Evolutionary conservation across 2,888 invertebrate genomes (phyloP), one percentile per base, ranked within the genome.

Genomic region (Nebria salina): DNA sequence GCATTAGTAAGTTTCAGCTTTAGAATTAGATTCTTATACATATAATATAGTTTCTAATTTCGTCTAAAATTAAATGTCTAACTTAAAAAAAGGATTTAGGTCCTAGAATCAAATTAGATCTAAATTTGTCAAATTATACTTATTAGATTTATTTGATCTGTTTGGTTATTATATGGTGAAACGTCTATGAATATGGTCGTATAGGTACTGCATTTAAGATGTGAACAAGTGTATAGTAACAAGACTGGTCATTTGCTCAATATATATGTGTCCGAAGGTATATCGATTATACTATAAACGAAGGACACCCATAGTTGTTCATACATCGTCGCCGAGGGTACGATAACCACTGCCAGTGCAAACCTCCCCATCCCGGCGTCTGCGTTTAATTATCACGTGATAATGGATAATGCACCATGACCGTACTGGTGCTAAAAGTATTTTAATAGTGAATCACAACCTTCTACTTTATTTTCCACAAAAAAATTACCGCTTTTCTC

Each of bases 231-330:
- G 7, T 54, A 54, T 54, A 54, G 54, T 26, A 70, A 11, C 20
- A 26, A 72, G 73, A 73, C 26, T 66, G 79, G 79, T 79, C 79
- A 79, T 79, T 79, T 79, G 79, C 79, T 54, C 79, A 79, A 74
- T 34, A 34, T 34, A 79, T 79, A 79, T 79, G 74, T 79, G 74
- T 75, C 79, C 79, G 75, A 75, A 79, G 79, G 75, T 79, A 79
- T 79, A 79, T 79, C 79, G 79, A 79, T 79, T 79, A 75, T 79
- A 75, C 79, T 75, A 79, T 79, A 79, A 79, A 79, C 75, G 74
- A 20, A 42, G 74, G 79, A 79, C 79, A 79, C 74, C 79, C 78
- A 43, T 74, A 34, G 74, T n/a, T 65, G 79, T 72, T 73, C 79
- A 79, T 73, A 74, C 78, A 26, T 75, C 26, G 43, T 65, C 75